Evolutionary conservation across 2,888 invertebrate species (phyloP).

Genomic region (Drosophila dives): DNA sequence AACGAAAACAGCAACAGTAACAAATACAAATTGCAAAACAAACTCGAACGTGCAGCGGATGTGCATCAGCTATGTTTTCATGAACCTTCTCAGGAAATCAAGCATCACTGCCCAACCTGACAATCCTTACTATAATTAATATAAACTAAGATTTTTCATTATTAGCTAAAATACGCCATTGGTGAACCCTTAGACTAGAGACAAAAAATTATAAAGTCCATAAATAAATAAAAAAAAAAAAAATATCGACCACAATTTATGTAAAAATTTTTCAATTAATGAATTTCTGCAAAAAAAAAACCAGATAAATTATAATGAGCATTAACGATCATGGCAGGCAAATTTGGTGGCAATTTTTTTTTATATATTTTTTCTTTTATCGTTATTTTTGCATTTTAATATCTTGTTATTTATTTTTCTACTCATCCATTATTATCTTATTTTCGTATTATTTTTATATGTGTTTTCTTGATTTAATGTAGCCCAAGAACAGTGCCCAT

Average conservation of each 20-base stretch:
- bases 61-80: conserved; percentile 14
- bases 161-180: background rate
- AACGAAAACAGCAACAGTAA: background rate
- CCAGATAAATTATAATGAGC: too few relatives aligned
- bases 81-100: conserved; percentile 2
- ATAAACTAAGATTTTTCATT: background rate
- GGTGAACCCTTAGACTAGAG: background rate
- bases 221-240: background rate
- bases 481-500: too few relatives aligned
- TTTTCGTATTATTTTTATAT: background rate
- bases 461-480: background rate
- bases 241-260: background rate
- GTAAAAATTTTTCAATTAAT: background rate
- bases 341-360: too few relatives aligned
- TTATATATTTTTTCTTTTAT: background rate
- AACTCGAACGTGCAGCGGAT: conserved; percentile 18
- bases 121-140: background rate
- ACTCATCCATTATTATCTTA: background rate
- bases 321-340: too few relatives aligned
- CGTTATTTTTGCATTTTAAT: background rate
- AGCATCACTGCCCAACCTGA: background rate
- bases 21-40: conserved; percentile 27
- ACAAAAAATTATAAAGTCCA: background rate
- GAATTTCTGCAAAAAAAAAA: background rate
- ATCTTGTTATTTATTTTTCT: background rate